Evolutionary conservation across 2,797 vertebrate species (phyloP).

Genomic region (Urophycis tenuis): DNA sequence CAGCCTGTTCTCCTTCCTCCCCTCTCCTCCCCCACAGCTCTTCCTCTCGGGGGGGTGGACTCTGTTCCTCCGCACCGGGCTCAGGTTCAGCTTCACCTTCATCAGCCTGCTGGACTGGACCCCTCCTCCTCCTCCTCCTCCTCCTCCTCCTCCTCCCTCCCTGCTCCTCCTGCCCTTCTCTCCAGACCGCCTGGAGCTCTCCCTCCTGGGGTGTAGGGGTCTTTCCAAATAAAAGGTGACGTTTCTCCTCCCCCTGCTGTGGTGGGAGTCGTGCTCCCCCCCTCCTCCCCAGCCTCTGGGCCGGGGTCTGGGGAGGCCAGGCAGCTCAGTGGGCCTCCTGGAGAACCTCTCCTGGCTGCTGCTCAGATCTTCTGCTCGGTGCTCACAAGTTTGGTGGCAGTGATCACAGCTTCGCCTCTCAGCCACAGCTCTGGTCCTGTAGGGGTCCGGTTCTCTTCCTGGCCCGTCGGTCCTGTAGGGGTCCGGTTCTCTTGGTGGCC

Average conservation of each 20-base stretch:
- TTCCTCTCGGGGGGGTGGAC: conserved; percentile 62
- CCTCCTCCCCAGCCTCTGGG: conserved; percentile 48
- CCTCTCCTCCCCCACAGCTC: conserved; percentile 15
- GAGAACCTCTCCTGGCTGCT: conserved; percentile 21
- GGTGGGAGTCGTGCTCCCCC: conserved; percentile 21
- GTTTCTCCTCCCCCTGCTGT: conserved; percentile 52
- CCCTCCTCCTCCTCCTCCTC: conserved; percentile 53
- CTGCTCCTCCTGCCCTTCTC: conserved; percentile 34
- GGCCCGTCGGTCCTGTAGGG: conserved; percentile 6
- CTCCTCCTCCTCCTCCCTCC: conserved; percentile 12
- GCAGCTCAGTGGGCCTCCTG: conserved; percentile 24
- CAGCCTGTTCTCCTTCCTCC: conserved; percentile 30
- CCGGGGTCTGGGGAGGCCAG: conserved; percentile 21
- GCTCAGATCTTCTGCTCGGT: conserved; percentile 37
- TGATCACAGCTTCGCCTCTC: conserved; percentile 46
- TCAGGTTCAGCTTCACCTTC: conserved; percentile 76
- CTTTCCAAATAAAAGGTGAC: conserved; percentile 69
- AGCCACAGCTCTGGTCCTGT: conserved; percentile 17
- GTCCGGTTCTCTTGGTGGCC: conserved; percentile 6
- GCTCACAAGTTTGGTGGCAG: conserved; percentile 48
- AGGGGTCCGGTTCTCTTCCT: conserved; percentile 10
- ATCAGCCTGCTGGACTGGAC: conserved; percentile 49
- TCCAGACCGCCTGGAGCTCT: conserved; percentile 7
- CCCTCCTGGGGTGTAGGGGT: conserved; percentile 1
- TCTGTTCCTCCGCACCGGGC: conserved; percentile 70